These are phyloP conservation scores for Tenthredo scrophulariae DNA, from an alignment of 2,888 invertebrate species.

Conservation along the genomic window DNA sequence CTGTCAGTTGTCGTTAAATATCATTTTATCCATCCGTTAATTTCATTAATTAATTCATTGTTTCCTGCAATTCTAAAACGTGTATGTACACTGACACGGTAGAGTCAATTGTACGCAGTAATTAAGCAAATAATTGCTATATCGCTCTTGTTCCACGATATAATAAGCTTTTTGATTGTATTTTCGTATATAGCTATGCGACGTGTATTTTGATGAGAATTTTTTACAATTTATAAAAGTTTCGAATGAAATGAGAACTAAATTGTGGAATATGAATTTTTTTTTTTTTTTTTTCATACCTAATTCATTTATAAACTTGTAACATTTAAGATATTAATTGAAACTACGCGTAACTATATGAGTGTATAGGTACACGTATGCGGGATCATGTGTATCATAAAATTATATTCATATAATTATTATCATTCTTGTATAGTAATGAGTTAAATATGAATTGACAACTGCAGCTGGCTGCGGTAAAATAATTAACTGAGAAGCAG, in stretches of 20 bases:
- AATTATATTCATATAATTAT: neutral
- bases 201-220: neutral
- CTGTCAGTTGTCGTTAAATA: neutral
- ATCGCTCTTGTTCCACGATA: neutral
- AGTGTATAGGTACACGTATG: neutral
- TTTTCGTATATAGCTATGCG: neutral
- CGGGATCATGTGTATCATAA: neutral
- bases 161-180: neutral
- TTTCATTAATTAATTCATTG: neutral
- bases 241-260: neutral
- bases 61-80: neutral
- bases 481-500: conserved; percentile 44
- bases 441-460: conserved; percentile 18
- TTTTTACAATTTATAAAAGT: neutral
- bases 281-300: neutral
- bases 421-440: neutral
- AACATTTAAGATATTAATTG: neutral
- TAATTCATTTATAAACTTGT: neutral
- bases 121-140: neutral
- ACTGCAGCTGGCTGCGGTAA: neutral
- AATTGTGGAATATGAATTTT: neutral
- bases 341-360: too few relatives aligned
- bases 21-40: neutral
- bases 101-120: neutral
- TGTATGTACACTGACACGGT: neutral